Base-by-base conservation (phyloP, 2,888 invertebrate genomes). In the Andrena bicolor region DNA sequence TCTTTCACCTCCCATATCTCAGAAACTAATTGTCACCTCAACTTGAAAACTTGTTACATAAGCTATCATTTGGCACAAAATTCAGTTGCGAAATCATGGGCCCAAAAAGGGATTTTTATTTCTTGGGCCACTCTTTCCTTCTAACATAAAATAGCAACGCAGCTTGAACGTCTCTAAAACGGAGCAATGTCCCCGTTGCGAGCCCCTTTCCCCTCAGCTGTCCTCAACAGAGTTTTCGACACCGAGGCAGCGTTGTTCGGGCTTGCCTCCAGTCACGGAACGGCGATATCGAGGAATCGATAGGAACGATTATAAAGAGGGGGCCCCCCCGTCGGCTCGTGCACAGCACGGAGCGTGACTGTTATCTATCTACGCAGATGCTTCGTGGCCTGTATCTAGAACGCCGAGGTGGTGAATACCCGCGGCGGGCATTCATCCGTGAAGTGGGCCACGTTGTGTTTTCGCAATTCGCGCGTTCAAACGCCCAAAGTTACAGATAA, bases 401-500 rank as follows among this genome's bases (percentile, higher is more conserved):
- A 72, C 68, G 64, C 70, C 56, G 23, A 13, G 28, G 60, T n/a
- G 41, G 26, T 13, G 56, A 60, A 16, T 32, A 32, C 60, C 70
- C 61, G 68, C 58, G 73, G 20, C 4, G 53, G 13, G 74, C 66
- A 80, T 71, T 78, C 80, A 71, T 32, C 75, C 73, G 68, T 79
- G 61, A 85, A 83, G 66, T 81, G 78, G 86, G 81, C 72, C 83
- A 76, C 41, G 64, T n/a, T 23, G 20, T 58, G 77, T 81, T 83
- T 83, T 86, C 81, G 75, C 78, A 78, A 83, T 81, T 75, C 56
- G 80, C 26, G 60, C 53, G 73, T 51, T 48, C 58, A 72, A 84
- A 68, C 70, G 64, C 53, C 73, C 61, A 84, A 85, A 85, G 69
- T 85, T 73, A 28, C 26, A 56, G 85, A 85, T 80, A 83, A 85